Evolutionary conservation across 2,888 invertebrate species (phyloP), one percentile per base, ranked within the genome.

Genomic region (Eristalis tenax): DNA sequence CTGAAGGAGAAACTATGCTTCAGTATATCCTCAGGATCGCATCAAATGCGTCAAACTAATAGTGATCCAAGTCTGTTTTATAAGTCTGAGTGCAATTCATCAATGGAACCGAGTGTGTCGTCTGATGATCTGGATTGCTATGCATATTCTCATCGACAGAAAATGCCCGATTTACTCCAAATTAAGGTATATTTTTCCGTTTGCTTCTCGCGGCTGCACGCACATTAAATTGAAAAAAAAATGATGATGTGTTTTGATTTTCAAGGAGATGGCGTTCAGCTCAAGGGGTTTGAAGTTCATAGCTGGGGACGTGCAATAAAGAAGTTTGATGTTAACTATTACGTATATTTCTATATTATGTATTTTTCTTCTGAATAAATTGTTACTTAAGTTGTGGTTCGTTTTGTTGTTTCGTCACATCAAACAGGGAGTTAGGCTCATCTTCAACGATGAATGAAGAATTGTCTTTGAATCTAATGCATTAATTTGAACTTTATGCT

Each of bases 1-100:
- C 78, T 90, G 0, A 89, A 90, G 59, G 89, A 90, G 43, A 90
- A 90, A 61, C 28, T 90, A 1, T 88, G 87, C 26, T 79, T 90
- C 22, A 90, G 90, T 65, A 82, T 89, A 57, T 63, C 83, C n/a
- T 22, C 65, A 4, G n/a, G 13, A 22, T 6, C 40, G 8, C 56
- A 70, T 38, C 18, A 40, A 18, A 22, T 76, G 15, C 79, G 40
- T 15, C 71, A 59, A 6, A n/a, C 79, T 1, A 76, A 76, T 65
- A 76, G 75, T 68, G 79, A 69, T 32, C 65, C 79, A 57, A 83
- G 83, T 61, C 23, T 76, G 8, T 26, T 56, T 38, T 76, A 65
- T 57, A 69, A 43, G 28, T 71, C 75, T 18, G 75, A 23, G 2
- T 76, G 83, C 71, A 71, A 79, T 75, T 38, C 35, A 4, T 83